Evolutionary conservation across 2,888 invertebrate species (phyloP).

Genomic region (Caenorhabditis virilis): DNA sequence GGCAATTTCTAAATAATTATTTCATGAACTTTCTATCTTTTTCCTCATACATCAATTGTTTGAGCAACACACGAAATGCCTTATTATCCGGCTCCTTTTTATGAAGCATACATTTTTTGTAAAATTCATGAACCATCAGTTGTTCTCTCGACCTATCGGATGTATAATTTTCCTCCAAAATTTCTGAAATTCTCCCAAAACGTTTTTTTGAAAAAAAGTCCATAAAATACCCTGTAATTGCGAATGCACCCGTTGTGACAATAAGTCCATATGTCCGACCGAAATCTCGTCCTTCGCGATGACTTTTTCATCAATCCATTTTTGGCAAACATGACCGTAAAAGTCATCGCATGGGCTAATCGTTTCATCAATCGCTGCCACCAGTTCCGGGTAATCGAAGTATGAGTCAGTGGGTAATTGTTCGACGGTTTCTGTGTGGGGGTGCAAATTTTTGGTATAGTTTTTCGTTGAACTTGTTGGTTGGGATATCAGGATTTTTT

Average conservation of each 20-base stretch:
- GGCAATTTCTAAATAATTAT: no score
- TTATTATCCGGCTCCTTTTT: conserved; percentile 4
- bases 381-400: conserved; percentile 2
- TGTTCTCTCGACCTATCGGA: neutral
- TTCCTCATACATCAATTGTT: neutral
- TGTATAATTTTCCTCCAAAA: neutral
- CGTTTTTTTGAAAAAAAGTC: neutral
- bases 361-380: neutral
- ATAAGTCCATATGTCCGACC: conserved; percentile 8
- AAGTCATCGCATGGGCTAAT: conserved; percentile 7
- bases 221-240: conserved; percentile 3
- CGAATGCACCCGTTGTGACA: neutral
- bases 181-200: neutral
- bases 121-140: conserved; percentile 2
- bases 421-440: no score
- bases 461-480: no score
- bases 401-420: neutral
- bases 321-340: conserved; percentile 6
- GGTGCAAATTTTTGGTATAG: no score
- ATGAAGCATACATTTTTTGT: conserved; percentile 4
- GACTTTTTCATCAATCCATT: conserved; percentile 1
- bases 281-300: conserved; percentile 5
- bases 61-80: neutral
- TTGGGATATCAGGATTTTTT: neutral
- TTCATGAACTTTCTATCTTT: no score